A percentile compares a stretch with the other conserved stretches of the same genome.
These are phyloP conservation scores for Bombus breviceps DNA, from an alignment of 1,140 invertebrate genomes.

Conservation along the genomic window DNA sequence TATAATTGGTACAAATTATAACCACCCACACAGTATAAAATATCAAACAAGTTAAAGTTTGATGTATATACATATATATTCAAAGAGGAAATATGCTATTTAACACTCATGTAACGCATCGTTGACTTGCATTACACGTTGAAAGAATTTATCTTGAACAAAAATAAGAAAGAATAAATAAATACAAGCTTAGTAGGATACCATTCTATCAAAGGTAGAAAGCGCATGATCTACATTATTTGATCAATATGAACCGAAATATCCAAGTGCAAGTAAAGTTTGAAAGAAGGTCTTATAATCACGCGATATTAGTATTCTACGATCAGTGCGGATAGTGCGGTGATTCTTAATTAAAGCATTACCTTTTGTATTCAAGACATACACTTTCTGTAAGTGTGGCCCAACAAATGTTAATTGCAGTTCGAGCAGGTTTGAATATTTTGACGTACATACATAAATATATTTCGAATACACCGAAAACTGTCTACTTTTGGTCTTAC, in stretches of 20 bases:
- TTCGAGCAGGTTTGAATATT: background rate
- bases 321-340: constrained; percentile 20
- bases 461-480: background rate
- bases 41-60: background rate
- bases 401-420: background rate
- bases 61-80: background rate
- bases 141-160: background rate
- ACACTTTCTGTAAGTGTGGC: background rate
- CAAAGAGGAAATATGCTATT: background rate
- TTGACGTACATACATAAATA: background rate
- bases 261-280: background rate
- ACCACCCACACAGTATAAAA: background rate
- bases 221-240: constrained; percentile 58
- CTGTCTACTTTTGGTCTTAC: background rate
- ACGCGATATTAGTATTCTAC: constrained; percentile 50
- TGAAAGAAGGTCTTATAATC: constrained; percentile 30
- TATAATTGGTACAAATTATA: background rate
- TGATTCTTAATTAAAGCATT: constrained; percentile 10
- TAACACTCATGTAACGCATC: background rate
- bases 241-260: constrained; percentile 53
- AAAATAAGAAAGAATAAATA: background rate
- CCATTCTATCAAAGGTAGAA: background rate
- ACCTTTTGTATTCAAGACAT: background rate
- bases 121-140: background rate
- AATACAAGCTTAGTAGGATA: background rate